phyloP scores from a whole-genome alignment of 2,113 vertebrate species.

The Jacana jacana region DNA sequence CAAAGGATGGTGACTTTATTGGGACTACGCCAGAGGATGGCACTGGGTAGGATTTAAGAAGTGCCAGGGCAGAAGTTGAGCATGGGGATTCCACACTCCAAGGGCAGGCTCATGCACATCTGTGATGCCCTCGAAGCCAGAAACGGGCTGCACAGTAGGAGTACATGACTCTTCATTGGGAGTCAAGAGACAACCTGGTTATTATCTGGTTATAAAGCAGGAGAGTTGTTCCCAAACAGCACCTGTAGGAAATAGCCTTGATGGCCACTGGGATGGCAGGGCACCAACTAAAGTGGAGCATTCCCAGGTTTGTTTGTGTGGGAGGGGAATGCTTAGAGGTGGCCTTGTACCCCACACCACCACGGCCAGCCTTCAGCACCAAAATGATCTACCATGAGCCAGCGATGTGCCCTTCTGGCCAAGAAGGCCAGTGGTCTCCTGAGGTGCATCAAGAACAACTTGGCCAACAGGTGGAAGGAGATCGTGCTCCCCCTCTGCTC shows the following conservation, averaged over 20 bases:
- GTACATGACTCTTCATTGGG: background rate
- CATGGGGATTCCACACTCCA: background rate
- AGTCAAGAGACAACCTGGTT: background rate
- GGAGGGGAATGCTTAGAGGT: background rate
- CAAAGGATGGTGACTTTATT: no score
- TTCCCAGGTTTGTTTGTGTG: background rate
- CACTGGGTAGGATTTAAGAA: background rate
- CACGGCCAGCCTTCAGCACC: background rate
- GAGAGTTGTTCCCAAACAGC: background rate
- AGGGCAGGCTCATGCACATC: background rate
- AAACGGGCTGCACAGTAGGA: background rate
- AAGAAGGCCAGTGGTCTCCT: background rate
- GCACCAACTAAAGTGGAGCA: background rate
- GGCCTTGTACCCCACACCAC: background rate
- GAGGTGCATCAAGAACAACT: background rate
- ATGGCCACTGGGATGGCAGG: background rate
- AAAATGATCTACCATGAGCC: no score
- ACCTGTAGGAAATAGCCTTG: background rate
- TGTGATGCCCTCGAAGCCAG: background rate
- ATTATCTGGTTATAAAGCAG: accelerated
- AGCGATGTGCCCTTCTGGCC: no score
- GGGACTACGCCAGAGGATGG: accelerated
- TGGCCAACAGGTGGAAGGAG: background rate
- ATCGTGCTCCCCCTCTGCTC: background rate
- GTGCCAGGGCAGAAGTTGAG: background rate